Base-by-base conservation (phyloP, 2,113 vertebrate species). In the Tiliqua scincoides region DNA sequence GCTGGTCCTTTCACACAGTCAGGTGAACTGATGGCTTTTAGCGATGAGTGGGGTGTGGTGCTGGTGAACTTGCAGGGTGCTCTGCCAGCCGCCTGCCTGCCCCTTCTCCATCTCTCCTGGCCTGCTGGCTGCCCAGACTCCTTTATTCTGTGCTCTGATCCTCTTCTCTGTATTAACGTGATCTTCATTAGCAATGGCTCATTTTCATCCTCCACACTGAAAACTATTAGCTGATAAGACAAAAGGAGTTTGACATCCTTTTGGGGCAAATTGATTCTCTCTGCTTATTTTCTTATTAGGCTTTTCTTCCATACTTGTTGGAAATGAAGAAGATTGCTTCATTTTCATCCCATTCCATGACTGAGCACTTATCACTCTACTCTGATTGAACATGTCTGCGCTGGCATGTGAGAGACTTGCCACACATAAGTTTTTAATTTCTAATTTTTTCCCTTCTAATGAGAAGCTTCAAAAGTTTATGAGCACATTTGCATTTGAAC, bases 281-380 rank as follows among this genome's bases (percentile, higher is more conserved):
- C 79, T n/a, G 14, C 37, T 80, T 48, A 67, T 15, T 30, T 80
- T 80, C 37, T 30, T 80, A 80, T 80, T 80, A 80, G 30, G 37
- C 62, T 48, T 80, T 80, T 67, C 79, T 80, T 80, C 62, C 21
- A 6, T 67, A n/a, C 57, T 80, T 67, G 15, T 67, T 48, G 62
- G 15, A 80, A 80, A 27, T 80, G 78, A 79, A 79, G 43, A 62
- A 59, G 23, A 80, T 48, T 48, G 9, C 27, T 37, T 80, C 30
- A 80, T 80, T 80, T 80, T 80, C 79, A 80, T 80, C 27, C 67
- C 40, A 35, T 80, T 80, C 79, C n/a, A n/a, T 67, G 40, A n/a
- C 40, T 30, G 62, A 10, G 40, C 23, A 15, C 40, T 48, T 43
- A 80, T 80, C 67, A 67, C 8, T 80, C 62, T 48, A 3, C 15